Evolutionary conservation across 2,797 vertebrate species (phyloP), one percentile per base, ranked within the genome.

Genomic region (Enteromius anoplus): DNA sequence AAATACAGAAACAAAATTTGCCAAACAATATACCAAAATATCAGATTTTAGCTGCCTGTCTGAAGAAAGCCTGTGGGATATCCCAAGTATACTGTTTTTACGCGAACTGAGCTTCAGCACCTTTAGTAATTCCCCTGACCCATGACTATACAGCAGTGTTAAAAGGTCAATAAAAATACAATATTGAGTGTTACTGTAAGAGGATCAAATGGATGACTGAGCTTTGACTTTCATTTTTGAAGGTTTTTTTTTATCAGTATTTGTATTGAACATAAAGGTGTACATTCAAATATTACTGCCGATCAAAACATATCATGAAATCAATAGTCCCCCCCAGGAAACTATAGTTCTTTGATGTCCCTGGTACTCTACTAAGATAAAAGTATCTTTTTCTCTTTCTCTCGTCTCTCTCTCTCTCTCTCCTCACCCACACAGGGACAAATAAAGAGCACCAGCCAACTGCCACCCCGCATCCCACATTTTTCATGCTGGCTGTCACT

Each of bases 401-500:
- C 64, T 9, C 11, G 6, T 32, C n/a, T 14, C 70, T 26, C 49
- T n/a, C 55, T 66, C 42, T 45, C 51, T 73, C 68, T 72, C 42
- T 68, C 69, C 21, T 32, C 29, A 85, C 51, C 65, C 45, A 73
- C 85, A 78, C 75, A 83, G 70, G 21, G 42, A 84, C 64, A 85
- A n/a, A 81, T 49, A 71, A 75, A 80, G 53, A 80, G 49, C 29
- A 62, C 29, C 47, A 58, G 66, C 49, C 83, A 71, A 70, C 60
- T 49, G 70, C 77, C 19, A 40, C 60, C 77, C 84, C 75, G n/a
- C 80, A 75, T 85, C 49, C 80, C 90, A 89, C 89, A 93, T 78
- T 75, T 86, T 79, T 83, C 64, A 29, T 65, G 92, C 92, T 77
- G 93, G 93, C 93, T 95, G 95, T 93, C 95, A 94, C 92, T 95